Percentiles rank a stretch among this genome's conserved stretches.
phyloP scores from a whole-genome alignment of 2,888 invertebrate species.

The Automeris io region DNA sequence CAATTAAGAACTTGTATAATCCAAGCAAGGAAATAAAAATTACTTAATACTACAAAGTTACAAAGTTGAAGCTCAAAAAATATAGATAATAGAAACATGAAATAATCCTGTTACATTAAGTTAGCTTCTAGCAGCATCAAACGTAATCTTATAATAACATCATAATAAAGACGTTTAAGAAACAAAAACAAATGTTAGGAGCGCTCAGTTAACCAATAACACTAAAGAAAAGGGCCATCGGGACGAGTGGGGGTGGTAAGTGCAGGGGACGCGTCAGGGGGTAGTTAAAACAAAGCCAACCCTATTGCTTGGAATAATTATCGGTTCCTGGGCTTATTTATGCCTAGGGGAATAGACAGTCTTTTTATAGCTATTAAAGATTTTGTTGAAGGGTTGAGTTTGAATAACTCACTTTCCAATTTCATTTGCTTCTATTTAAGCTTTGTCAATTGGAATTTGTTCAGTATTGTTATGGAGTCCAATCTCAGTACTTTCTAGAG shows the following conservation, averaged over 20 bases:
- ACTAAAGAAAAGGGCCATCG: constrained; percentile 57
- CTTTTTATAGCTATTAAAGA: constrained; percentile 42
- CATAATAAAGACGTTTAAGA: constrained; percentile 1
- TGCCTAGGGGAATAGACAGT: constrained; percentile 44
- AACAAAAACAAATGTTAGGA: not conserved
- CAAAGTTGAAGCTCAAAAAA: no score
- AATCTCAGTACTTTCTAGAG: no score
- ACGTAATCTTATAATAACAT: not conserved
- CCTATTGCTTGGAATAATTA: constrained; percentile 48
- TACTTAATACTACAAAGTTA: no score
- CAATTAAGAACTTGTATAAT: no score
- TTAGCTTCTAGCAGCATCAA: no score
- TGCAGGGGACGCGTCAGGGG: constrained; percentile 36
- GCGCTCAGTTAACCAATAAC: constrained; percentile 48
- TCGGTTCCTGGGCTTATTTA: constrained; percentile 52
- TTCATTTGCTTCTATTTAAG: no score
- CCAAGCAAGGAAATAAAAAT: no score
- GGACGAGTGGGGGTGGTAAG: constrained; percentile 42
- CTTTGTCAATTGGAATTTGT: no score
- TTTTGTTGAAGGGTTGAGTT: constrained; percentile 5
- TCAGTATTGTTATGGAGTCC: no score
- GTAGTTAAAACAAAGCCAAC: constrained; percentile 54
- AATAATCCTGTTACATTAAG: no score
- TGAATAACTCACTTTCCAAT: no score
- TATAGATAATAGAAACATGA: no score